Evolutionary conservation across 2,888 invertebrate genomes (phyloP).

Genomic region (Rhimphoctona megacephalus): DNA sequence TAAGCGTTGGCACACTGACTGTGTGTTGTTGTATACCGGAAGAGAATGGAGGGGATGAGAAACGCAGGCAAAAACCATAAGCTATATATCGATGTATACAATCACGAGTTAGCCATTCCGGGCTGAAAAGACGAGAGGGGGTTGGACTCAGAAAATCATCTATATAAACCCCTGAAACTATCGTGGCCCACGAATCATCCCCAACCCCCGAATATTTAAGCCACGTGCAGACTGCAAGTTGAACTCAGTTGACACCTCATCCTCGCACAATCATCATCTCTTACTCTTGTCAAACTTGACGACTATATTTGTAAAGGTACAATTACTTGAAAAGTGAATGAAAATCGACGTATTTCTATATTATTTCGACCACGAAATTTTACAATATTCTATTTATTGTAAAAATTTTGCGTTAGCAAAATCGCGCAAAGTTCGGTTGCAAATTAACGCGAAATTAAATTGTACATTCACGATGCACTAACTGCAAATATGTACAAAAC

Average conservation of each 20-base stretch:
- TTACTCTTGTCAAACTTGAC: background rate
- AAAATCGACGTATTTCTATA: background rate
- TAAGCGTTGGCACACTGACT: conserved; percentile 70
- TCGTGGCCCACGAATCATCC: conserved; percentile 52
- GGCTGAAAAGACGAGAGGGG: conserved; percentile 42
- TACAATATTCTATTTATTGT: background rate
- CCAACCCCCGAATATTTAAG: conserved; percentile 75
- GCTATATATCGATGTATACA: conserved; percentile 38
- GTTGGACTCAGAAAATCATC: conserved; percentile 59
- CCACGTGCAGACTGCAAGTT: conserved; percentile 73
- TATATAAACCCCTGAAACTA: conserved; percentile 41
- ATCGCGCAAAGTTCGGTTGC: background rate
- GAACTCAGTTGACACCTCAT: conserved; percentile 76
- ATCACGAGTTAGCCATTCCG: conserved; percentile 58
- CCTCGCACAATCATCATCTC: conserved; percentile 62
- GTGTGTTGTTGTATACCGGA: conserved; percentile 4
- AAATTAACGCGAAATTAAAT: background rate
- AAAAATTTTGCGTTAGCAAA: background rate
- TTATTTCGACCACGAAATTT: background rate
- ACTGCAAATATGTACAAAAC: background rate
- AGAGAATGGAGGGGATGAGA: conserved; percentile 52
- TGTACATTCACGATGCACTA: background rate
- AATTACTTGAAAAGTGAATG: background rate
- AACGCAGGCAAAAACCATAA: conserved; percentile 53
- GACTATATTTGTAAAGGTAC: background rate